These are phyloP conservation scores for Asobara japonica DNA, from an alignment of 1,140 invertebrate species.

Conservation along the genomic window DNA sequence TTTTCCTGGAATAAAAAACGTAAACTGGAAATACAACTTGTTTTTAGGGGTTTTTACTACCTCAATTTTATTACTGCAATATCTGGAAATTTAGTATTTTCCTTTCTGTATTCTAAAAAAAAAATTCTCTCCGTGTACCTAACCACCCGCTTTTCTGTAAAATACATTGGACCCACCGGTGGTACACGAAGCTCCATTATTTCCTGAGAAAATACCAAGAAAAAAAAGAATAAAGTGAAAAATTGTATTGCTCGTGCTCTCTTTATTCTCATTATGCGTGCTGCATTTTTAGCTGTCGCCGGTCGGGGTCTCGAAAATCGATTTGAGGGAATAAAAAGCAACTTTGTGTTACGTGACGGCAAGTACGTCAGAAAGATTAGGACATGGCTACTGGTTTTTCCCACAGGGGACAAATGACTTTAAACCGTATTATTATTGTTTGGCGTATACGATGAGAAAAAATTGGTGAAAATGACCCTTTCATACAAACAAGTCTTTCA, in stretches of 20 bases:
- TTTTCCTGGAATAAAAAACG: too few species aligned
- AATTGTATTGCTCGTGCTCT: background rate
- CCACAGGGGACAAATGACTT: background rate
- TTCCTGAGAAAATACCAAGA: too few species aligned
- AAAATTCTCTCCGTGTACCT: too few species aligned
- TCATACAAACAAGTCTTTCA: too few species aligned
- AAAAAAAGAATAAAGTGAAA: background rate
- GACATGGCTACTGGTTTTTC: background rate
- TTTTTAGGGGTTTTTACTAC: too few species aligned
- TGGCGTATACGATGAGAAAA: too few species aligned
- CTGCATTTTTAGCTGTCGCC: background rate
- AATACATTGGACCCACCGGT: background rate
- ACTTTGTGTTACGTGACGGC: background rate
- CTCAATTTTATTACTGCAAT: too few species aligned
- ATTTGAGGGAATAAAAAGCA: background rate
- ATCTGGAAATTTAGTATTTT: too few species aligned
- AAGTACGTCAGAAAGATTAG: background rate
- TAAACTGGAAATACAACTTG: too few species aligned
- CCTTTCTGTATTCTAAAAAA: too few species aligned
- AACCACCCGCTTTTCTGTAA: background rate
- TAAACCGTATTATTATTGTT: background rate
- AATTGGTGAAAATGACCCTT: too few species aligned
- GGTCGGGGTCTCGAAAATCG: background rate
- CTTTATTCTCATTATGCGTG: background rate
- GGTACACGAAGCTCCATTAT: background rate